phyloP scores from a whole-genome alignment of 2,797 vertebrate species.

The Xenops minutus region DNA sequence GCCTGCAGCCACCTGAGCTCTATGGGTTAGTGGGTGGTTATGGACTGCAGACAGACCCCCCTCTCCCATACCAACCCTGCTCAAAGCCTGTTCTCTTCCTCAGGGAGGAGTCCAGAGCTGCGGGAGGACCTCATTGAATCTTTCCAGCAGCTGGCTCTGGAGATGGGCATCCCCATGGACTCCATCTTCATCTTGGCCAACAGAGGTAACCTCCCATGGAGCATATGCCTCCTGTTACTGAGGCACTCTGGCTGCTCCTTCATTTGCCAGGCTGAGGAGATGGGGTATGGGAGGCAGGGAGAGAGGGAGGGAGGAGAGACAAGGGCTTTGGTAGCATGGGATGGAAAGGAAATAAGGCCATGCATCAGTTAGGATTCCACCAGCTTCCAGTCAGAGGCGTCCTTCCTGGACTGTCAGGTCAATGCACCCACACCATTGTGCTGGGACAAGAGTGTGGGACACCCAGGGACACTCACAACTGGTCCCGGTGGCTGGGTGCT shows the following conservation, averaged over 20 bases:
- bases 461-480: background rate
- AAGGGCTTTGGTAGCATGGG: background rate
- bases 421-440: background rate
- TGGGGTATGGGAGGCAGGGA: fast-evolving
- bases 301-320: background rate
- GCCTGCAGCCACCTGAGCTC: background rate
- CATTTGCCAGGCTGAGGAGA: background rate
- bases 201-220: conserved; percentile 74
- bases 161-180: conserved; percentile 77
- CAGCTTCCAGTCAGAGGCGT: background rate
- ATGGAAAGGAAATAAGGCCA: background rate
- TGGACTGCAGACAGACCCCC: background rate
- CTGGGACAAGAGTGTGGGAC: background rate
- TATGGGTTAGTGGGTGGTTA: background rate
- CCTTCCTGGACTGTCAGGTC: background rate
- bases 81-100: background rate
- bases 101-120: conserved; percentile 82
- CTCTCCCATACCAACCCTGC: background rate
- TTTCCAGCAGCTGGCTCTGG: conserved; percentile 80
- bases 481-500: background rate
- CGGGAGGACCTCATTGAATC: conserved; percentile 78
- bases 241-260: background rate
- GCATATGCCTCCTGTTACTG: fast-evolving
- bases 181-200: conserved; percentile 76
- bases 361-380: background rate